Evolutionary conservation across 2,888 invertebrate species (phyloP).

Genomic region (Gastracanthus pulcherrimus): DNA sequence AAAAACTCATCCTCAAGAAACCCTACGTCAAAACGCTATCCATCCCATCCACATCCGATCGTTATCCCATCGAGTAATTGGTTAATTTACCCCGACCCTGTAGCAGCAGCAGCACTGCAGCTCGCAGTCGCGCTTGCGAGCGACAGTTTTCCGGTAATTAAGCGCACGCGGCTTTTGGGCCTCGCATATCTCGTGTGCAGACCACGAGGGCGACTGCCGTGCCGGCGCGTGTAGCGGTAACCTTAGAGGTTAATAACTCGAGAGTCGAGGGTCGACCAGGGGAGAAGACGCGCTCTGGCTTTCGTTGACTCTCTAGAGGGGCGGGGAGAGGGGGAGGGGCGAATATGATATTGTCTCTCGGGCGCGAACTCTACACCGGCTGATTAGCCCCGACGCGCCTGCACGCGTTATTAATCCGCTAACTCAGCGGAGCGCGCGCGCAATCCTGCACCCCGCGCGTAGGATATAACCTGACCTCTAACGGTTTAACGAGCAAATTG

Average conservation of each 20-base stretch:
- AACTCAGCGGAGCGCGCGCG: conserved; percentile 60
- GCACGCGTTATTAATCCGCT: conserved; percentile 76
- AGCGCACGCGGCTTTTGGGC: conserved; percentile 9
- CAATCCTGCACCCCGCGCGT: too few relatives aligned
- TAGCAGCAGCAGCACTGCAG: too few relatives aligned
- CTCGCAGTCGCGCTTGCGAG: too few relatives aligned
- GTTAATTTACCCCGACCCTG: neutral
- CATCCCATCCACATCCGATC: too few relatives aligned
- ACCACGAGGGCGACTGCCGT: too few relatives aligned
- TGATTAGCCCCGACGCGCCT: conserved; percentile 63
- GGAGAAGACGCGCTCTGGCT: too few relatives aligned
- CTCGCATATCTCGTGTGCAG: neutral
- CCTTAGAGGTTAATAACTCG: conserved; percentile 76
- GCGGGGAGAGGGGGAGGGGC: neutral
- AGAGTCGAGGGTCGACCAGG: conserved; percentile 53
- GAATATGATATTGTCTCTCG: conserved; percentile 51
- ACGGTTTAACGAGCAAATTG: conserved; percentile 45
- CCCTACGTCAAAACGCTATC: too few relatives aligned
- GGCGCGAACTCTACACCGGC: conserved; percentile 70
- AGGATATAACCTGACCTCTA: conserved; percentile 45
- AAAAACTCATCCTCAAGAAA: too few relatives aligned
- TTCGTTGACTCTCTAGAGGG: conserved; percentile 67
- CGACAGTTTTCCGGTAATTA: conserved; percentile 53
- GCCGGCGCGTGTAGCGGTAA: conserved; percentile 68
- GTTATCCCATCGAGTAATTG: conserved; percentile 21